Base-by-base conservation (phyloP, 1,140 invertebrate species). In the Drosophila quadrilineata region DNA sequence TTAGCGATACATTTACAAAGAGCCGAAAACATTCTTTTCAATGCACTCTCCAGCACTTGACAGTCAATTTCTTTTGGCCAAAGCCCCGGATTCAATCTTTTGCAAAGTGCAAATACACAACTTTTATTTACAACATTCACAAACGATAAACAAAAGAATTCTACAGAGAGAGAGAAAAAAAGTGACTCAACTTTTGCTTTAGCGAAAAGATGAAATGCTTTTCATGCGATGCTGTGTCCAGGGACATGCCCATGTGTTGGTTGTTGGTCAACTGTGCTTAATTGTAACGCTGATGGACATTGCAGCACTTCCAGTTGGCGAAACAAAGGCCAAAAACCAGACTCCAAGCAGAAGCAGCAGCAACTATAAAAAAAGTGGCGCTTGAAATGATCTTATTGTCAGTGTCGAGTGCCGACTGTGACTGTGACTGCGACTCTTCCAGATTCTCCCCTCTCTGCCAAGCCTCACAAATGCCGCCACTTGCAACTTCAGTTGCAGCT, bases 221-320 rank as follows among this genome's bases (percentile, higher is more conserved):
- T 5, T 10, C 28, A 41, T 59, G 38, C 24, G n/a, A n/a, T n/a
- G n/a, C n/a, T n/a, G n/a, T n/a, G n/a, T n/a, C n/a, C n/a, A n/a
- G n/a, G n/a, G n/a, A n/a, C n/a, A n/a, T n/a, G n/a, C n/a, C n/a
- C n/a, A n/a, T n/a, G n/a, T n/a, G n/a, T n/a, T n/a, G n/a, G n/a
- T 31, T 31, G 24, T 10, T 24, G 49, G 49, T 54, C 57, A 62
- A 62, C 21, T 62, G 57, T 52, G 48, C 49, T 67, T 67, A 67
- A 67, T 62, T 62, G 64, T 62, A 54, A 41, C 56, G 24, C 40
- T 67, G 57, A 46, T 48, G 57, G 57, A 62, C 64, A 67, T 24
- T 21, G 24, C 38, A 14, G 64, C 40, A 40, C 48, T 49, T 31
- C 14, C 38, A 56, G 26, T 56, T 46, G 21, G 48, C 24, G 31